Conservation (phyloP, 1,140 invertebrate genomes). For the Drosophila guanche region DNA sequence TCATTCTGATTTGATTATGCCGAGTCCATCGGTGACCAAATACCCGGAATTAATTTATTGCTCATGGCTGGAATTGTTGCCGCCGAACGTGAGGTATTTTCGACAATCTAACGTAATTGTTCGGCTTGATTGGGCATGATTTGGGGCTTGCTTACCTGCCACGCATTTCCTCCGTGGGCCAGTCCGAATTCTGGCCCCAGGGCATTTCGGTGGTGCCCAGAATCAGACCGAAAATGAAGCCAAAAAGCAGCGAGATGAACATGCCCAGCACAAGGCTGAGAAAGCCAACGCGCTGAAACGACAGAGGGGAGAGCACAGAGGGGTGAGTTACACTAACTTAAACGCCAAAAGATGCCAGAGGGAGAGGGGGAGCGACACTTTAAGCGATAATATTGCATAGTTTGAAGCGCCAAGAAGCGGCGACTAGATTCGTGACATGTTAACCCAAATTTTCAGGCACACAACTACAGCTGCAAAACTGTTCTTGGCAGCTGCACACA, state of each 20-base stretch:
- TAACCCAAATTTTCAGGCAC: conserved; percentile 80
- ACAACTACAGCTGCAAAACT: conserved; percentile 62
- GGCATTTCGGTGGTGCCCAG: conserved; percentile 89
- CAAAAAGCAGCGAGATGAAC: conserved; percentile 88
- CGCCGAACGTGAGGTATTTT: conserved; percentile 37
- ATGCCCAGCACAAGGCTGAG: conserved; percentile 89
- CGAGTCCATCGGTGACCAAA: conserved; percentile 6
- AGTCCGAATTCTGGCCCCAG: conserved; percentile 89
- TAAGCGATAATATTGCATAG: conserved; percentile 74
- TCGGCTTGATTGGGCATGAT: conserved; percentile 50
- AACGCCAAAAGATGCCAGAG: conserved; percentile 60
- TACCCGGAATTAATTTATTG: conserved; percentile 38
- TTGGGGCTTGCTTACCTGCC: conserved; percentile 85
- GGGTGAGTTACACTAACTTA: conserved; percentile 18
- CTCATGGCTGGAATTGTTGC: conserved; percentile 21
- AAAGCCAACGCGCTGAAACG: conserved; percentile 87
- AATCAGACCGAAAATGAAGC: conserved; percentile 91
- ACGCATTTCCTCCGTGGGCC: conserved; percentile 93
- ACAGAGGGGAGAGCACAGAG: not conserved
- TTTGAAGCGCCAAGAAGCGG: conserved; percentile 49
- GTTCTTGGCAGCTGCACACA: conserved; percentile 75
- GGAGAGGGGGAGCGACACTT: conserved; percentile 50
- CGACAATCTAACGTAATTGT: conserved; percentile 56
- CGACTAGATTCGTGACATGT: conserved; percentile 74
- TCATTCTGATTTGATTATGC: conserved; percentile 30